phyloP scores from a whole-genome alignment of 92 coral and sea anemone species.

The Heteractis magnifica region DNA sequence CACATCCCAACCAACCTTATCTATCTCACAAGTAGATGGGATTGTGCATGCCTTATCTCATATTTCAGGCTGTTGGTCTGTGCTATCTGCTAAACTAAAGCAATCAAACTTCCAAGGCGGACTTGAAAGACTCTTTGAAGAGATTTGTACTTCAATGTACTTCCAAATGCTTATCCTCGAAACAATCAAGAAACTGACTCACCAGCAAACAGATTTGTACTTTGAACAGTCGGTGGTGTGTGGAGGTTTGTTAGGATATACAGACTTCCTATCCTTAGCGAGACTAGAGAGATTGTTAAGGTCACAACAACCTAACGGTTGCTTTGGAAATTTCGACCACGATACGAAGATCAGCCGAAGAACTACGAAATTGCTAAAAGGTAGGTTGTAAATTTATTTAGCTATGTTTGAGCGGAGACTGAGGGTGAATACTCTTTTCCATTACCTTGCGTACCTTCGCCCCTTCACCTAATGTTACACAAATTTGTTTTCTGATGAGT shows the following conservation, averaged over 20 bases:
- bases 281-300: conserved; percentile 47
- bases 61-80: conserved; percentile 59
- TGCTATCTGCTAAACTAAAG: conserved; percentile 39
- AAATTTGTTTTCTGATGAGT: not conserved
- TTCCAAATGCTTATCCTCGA: conserved; percentile 45
- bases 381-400: not conserved
- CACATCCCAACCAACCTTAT: too few relatives aligned
- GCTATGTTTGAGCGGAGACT: not conserved
- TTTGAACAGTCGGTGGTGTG: conserved; percentile 79
- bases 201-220: conserved; percentile 56
- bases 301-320: conserved; percentile 55
- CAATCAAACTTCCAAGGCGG: conserved; percentile 38
- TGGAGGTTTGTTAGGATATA: conserved; percentile 64
- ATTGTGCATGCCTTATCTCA: not conserved
- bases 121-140: conserved; percentile 32
- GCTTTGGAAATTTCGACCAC: conserved; percentile 40
- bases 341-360: not conserved
- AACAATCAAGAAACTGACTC: conserved; percentile 8
- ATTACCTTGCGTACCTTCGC: not conserved
- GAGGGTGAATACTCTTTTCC: not conserved
- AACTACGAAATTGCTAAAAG: not conserved
- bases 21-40: too few relatives aligned
- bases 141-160: conserved; percentile 49
- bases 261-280: conserved; percentile 56
- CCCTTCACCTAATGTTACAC: not conserved